Percentiles rank a stretch among this genome's conserved stretches.
Evolutionary conservation across 2,113 vertebrate species (phyloP).

Genomic region (Progne subis): DNA sequence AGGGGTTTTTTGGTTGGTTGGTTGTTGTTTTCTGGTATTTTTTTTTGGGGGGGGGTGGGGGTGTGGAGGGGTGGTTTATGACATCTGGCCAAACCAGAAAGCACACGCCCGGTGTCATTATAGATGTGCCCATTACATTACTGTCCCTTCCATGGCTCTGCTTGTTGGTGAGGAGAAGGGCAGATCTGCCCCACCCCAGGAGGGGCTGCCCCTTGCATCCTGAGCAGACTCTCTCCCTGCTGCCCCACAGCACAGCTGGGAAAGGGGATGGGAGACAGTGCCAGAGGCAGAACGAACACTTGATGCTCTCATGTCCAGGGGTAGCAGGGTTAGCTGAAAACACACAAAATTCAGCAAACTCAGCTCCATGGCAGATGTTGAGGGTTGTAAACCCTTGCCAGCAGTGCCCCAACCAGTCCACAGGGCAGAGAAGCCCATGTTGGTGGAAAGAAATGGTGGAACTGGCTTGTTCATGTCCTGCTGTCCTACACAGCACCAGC

Average conservation of each 20-base stretch:
- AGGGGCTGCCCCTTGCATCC: background rate
- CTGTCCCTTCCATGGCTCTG: background rate
- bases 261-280: background rate
- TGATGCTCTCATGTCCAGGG: background rate
- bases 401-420: background rate
- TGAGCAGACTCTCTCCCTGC: background rate
- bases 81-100: background rate
- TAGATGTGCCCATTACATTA: rapidly evolving
- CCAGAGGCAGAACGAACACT: background rate
- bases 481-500: background rate
- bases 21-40: no score
- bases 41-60: no score
- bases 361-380: background rate
- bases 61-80: background rate
- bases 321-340: background rate
- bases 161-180: background rate
- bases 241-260: background rate
- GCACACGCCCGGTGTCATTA: background rate
- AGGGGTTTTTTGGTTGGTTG: background rate
- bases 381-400: background rate
- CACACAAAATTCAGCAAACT: background rate
- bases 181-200: background rate
- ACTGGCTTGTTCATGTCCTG: background rate
- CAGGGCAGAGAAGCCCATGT: background rate
- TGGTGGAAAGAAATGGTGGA: background rate